These are phyloP conservation scores for Pelagia noctiluca DNA, from an alignment of 30 jellyfish, hydroid and myxozoan species.

Conservation along the genomic window DNA sequence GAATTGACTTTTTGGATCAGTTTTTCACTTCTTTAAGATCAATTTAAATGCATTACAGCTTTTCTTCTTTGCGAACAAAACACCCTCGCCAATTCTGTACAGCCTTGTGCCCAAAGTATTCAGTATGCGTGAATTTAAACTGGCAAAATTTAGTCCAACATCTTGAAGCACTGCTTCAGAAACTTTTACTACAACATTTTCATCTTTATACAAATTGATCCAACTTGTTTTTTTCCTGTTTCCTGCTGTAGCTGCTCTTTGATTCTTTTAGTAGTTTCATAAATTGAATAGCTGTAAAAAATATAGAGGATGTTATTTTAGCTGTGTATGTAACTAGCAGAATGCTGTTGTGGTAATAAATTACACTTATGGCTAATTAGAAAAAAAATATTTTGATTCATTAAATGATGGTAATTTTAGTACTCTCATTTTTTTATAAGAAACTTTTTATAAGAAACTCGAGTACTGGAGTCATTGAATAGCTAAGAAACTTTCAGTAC, in stretches of 20 bases:
- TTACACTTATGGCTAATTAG: too few species aligned
- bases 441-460: too few species aligned
- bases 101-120: background rate
- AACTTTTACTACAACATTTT: background rate
- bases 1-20: background rate
- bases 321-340: too few species aligned
- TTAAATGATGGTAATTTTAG: too few species aligned
- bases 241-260: background rate
- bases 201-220: background rate
- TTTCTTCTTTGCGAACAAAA: background rate
- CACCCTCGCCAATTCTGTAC: background rate
- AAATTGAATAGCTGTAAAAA: background rate
- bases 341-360: too few species aligned
- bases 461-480: too few species aligned
- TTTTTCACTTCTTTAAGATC: background rate
- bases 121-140: background rate
- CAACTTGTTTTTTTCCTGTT: background rate
- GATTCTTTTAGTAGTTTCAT: background rate
- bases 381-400: too few species aligned
- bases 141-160: background rate
- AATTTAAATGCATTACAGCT: background rate
- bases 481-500: too few species aligned
- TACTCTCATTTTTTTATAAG: too few species aligned
- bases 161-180: background rate
- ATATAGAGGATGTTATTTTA: too few species aligned